Conservation (phyloP, 2,113 vertebrate species). For the Amazona vittata region DNA sequence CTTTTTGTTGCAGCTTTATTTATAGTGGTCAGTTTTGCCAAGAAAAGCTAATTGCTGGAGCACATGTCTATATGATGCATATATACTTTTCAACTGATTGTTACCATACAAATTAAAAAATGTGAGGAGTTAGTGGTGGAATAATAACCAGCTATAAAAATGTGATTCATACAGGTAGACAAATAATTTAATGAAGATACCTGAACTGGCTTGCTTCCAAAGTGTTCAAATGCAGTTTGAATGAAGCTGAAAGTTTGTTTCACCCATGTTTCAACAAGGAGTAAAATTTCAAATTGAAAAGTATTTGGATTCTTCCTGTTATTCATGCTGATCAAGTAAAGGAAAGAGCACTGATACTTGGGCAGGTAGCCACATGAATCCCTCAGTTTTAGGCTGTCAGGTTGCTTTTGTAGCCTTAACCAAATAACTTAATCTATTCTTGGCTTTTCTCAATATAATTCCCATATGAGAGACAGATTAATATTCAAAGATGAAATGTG, state of each 20-base stretch:
- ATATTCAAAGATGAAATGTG: neutral
- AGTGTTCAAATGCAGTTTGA: neutral
- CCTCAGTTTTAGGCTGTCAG: neutral
- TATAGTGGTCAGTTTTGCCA: neutral
- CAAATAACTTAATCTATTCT: neutral
- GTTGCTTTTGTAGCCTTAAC: neutral
- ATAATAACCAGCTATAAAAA: neutral
- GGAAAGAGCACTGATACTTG: neutral
- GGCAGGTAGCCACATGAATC: neutral
- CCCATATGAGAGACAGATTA: neutral
- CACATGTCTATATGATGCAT: neutral
- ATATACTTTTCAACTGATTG: neutral
- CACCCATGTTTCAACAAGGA: neutral
- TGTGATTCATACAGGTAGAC: neutral
- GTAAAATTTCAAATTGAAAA: neutral
- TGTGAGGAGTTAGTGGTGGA: neutral
- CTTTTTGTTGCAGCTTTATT: conserved; percentile 20
- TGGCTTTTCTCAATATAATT: neutral
- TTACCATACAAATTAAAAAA: neutral
- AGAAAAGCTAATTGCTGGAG: neutral
- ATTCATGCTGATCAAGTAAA: neutral
- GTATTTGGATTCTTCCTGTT: neutral
- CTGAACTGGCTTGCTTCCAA: neutral
- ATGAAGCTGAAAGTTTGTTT: neutral
- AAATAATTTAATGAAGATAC: neutral